Percentiles rank a stretch among this genome's conserved stretches.
These are phyloP conservation scores for Micromussa lordhowensis DNA, from an alignment of 92 coral and sea anemone genomes.

Conservation along the genomic window DNA sequence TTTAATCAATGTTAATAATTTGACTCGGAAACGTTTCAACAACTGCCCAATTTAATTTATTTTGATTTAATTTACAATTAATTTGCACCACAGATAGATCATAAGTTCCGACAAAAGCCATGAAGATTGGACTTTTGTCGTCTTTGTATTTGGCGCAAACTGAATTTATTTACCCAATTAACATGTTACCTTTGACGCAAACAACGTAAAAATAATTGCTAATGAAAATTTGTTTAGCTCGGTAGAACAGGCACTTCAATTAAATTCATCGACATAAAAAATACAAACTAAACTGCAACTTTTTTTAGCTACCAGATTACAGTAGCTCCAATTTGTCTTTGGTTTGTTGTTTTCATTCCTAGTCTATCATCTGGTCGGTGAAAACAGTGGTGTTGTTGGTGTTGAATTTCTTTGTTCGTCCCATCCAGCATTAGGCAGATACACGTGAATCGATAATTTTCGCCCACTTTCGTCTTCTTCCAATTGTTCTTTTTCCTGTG, in stretches of 20 bases:
- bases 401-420: conserved; percentile 32
- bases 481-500: conserved; percentile 36
- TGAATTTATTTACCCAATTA: background rate
- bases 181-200: conserved; percentile 15
- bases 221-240: background rate
- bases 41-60: background rate
- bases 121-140: conserved; percentile 3
- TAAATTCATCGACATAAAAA: background rate
- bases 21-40: background rate
- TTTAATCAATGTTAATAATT: background rate
- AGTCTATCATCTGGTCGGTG: conserved; percentile 10
- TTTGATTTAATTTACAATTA: background rate
- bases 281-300: background rate
- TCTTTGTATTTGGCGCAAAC: background rate
- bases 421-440: conserved; percentile 79
- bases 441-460: conserved; percentile 84
- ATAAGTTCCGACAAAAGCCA: conserved; percentile 15
- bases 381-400: conserved; percentile 13
- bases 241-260: background rate
- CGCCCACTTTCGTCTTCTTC: conserved; percentile 73
- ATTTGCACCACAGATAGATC: background rate
- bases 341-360: background rate
- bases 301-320: background rate
- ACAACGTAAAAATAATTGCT: conserved; percentile 3
- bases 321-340: background rate